Evolutionary conservation across 2,797 vertebrate species (phyloP).

Genomic region (Gorsachius magnificus): DNA sequence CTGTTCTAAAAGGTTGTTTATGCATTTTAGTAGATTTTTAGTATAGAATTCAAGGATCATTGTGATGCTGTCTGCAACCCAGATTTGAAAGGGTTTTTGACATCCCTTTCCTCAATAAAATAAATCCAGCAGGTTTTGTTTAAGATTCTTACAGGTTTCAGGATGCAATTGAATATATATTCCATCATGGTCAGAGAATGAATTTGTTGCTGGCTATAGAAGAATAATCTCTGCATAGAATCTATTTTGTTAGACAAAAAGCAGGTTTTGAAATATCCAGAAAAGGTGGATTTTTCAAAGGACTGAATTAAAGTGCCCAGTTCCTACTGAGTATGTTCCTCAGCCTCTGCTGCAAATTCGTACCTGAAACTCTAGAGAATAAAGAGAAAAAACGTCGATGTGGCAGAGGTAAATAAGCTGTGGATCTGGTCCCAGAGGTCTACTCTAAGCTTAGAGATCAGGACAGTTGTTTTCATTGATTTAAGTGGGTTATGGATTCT

Average conservation of each 20-base stretch:
- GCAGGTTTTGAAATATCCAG: neutral
- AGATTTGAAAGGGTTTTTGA: neutral
- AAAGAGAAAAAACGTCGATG: neutral
- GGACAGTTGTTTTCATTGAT: neutral
- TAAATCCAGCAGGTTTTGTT: neutral
- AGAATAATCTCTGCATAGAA: neutral
- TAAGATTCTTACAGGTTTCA: neutral
- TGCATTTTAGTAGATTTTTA: neutral
- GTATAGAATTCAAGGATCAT: neutral
- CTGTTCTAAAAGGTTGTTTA: neutral
- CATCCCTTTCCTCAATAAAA: neutral
- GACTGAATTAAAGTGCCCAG: neutral
- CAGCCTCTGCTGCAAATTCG: neutral
- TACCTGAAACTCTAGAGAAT: neutral
- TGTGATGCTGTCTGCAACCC: neutral
- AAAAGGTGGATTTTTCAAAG: neutral
- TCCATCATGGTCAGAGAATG: neutral
- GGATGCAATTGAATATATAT: neutral
- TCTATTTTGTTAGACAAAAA: neutral
- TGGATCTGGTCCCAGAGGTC: neutral
- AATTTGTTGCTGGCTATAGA: neutral
- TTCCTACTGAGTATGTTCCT: neutral
- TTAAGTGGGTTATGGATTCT: neutral
- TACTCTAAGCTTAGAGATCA: neutral
- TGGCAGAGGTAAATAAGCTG: neutral